Evolutionary conservation across 1,140 invertebrate species (phyloP).

Genomic region (Asobara japonica): DNA sequence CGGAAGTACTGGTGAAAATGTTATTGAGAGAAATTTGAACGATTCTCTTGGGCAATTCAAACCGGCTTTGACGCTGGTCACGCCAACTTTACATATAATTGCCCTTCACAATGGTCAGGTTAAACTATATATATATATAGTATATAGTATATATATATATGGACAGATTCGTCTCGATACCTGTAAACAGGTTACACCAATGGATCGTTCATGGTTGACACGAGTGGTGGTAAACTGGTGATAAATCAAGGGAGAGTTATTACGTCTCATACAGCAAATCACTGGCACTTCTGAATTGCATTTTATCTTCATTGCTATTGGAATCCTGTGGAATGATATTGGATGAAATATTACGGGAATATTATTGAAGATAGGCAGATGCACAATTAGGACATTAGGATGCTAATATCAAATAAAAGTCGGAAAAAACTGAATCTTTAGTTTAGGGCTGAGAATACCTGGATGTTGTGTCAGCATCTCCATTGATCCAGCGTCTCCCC

Average conservation of each 20-base stretch:
- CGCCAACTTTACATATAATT: conserved; percentile 54
- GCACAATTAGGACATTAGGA: too few species aligned
- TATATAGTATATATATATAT: too few species aligned
- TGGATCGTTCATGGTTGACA: background rate
- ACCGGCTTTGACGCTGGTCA: conserved; percentile 46
- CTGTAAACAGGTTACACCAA: conserved; percentile 1
- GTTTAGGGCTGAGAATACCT: too few species aligned
- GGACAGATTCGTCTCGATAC: conserved; percentile 1
- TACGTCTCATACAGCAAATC: background rate
- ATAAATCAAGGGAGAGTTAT: background rate
- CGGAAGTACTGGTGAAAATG: background rate
- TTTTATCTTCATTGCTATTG: too few species aligned
- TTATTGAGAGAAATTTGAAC: background rate
- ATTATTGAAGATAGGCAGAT: too few species aligned
- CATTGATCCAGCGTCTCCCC: too few species aligned
- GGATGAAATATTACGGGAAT: too few species aligned
- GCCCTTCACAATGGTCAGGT: conserved; percentile 51
- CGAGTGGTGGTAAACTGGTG: background rate
- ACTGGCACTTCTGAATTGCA: background rate
- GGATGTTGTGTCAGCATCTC: too few species aligned
- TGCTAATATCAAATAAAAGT: too few species aligned
- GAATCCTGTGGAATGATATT: too few species aligned
- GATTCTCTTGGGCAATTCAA: background rate
- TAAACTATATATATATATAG: conserved; percentile 55
- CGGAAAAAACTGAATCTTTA: too few species aligned